phyloP scores from a whole-genome alignment of 2,113 vertebrate species.

The Vulpes vulpes region DNA sequence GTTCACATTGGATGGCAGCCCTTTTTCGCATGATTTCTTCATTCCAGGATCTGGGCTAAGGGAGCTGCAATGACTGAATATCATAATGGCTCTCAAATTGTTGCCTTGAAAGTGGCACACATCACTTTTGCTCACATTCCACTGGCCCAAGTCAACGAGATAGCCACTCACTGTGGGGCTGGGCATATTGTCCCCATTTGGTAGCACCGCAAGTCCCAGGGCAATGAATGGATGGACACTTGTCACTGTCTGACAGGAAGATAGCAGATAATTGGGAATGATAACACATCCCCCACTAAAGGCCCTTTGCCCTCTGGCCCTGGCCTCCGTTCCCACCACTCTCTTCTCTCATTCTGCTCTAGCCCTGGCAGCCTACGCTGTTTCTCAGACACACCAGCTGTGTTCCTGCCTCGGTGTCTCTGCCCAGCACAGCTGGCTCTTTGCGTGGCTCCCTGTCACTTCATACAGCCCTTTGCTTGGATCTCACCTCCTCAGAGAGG shows the following conservation, averaged over 20 bases:
- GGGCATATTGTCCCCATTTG: background rate
- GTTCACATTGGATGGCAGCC: background rate
- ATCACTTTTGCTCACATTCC: background rate
- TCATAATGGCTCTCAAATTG: background rate
- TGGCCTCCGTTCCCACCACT: background rate
- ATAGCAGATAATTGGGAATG: background rate
- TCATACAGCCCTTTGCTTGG: background rate
- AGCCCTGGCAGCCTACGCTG: background rate
- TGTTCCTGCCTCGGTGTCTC: background rate
- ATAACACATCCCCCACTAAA: too few species aligned
- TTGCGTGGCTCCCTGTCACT: background rate
- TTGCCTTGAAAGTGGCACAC: background rate
- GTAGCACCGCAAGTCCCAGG: background rate
- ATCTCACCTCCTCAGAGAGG: background rate
- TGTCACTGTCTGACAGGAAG: background rate
- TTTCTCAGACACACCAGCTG: background rate
- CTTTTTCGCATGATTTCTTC: background rate
- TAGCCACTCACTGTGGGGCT: background rate
- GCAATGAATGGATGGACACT: background rate
- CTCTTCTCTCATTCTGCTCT: background rate
- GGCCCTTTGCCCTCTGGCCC: background rate
- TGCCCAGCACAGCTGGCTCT: background rate
- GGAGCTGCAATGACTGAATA: background rate
- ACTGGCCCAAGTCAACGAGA: background rate
- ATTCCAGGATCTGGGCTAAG: background rate